Evolutionary conservation across 2,888 invertebrate species (phyloP).

Genomic region (Ptychoptera contaminata): DNA sequence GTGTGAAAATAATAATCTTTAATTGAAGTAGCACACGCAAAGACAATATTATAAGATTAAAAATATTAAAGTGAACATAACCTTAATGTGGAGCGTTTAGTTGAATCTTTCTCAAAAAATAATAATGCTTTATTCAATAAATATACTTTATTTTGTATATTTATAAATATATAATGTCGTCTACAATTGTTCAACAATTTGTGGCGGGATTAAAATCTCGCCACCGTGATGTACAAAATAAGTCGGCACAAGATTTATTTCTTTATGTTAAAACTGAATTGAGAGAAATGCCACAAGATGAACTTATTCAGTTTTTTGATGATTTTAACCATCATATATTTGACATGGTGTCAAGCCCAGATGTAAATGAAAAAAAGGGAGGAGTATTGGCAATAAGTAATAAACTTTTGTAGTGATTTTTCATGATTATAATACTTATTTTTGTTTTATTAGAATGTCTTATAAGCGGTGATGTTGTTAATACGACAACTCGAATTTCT

Average conservation of each 20-base stretch:
- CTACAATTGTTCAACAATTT: conserved; percentile 56
- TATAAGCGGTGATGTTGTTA: conserved; percentile 84
- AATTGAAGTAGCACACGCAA: too few species aligned
- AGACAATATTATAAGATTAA: too few species aligned
- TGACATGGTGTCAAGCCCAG: conserved; percentile 87
- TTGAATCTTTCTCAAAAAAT: too few species aligned
- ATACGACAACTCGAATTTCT: conserved; percentile 75
- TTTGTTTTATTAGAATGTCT: conserved; percentile 55
- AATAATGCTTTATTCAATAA: too few species aligned
- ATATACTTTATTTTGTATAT: too few species aligned
- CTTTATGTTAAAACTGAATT: conserved; percentile 83
- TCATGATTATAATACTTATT: conserved; percentile 2
- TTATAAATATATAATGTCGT: conserved; percentile 32
- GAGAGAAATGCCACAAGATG: conserved; percentile 78
- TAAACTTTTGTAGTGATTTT: conserved; percentile 10
- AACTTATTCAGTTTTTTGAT: conserved; percentile 80
- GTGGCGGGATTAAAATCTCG: conserved; percentile 79
- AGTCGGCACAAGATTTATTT: conserved; percentile 77
- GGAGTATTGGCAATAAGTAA: conserved; percentile 84
- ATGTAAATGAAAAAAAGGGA: conserved; percentile 88
- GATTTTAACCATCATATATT: conserved; percentile 91
- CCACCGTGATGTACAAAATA: conserved; percentile 67
- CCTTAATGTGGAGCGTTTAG: too few species aligned
- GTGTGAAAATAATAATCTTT: too few species aligned
- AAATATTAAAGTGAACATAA: too few species aligned